phyloP scores from a whole-genome alignment of 92 coral and sea anemone genomes.

The Montipora capitata region DNA sequence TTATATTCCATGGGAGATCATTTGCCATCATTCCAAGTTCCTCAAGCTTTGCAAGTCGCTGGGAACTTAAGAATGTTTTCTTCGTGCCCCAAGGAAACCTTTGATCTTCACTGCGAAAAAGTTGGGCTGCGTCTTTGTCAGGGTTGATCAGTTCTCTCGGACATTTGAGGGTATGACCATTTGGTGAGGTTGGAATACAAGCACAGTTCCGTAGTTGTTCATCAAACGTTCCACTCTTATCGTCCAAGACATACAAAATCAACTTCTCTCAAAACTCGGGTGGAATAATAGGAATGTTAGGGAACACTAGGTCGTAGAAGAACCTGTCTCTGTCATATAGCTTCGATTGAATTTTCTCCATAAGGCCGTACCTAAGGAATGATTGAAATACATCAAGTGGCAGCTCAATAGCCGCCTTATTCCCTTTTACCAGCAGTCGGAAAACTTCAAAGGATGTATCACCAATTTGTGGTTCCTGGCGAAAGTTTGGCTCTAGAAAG shows the following conservation, averaged over 20 bases:
- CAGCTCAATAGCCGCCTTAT: constrained; percentile 67
- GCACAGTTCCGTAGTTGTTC: constrained; percentile 26
- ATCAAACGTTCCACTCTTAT: constrained; percentile 22
- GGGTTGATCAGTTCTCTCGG: constrained; percentile 85
- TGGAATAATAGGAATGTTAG: constrained; percentile 48
- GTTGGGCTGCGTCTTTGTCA: constrained; percentile 49
- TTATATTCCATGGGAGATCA: constrained; percentile 79
- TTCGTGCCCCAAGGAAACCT: constrained; percentile 79
- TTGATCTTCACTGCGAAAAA: constrained; percentile 76
- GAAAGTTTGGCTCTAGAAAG: constrained; percentile 72
- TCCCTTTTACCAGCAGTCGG: background rate
- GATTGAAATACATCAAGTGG: constrained; percentile 68
- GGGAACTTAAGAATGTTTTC: constrained; percentile 32
- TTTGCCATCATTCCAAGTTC: constrained; percentile 85
- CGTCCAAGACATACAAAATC: constrained; percentile 72
- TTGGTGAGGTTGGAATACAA: constrained; percentile 85
- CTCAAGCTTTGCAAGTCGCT: constrained; percentile 57
- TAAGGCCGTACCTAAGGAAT: constrained; percentile 54
- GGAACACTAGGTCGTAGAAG: constrained; percentile 78
- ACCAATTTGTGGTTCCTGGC: constrained; percentile 61
- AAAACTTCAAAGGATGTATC: constrained; percentile 60
- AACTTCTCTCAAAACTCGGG: constrained; percentile 55
- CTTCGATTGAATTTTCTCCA: constrained; percentile 11
- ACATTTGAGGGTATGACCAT: constrained; percentile 67
- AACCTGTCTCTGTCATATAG: constrained; percentile 70